Evolutionary conservation across 2,113 vertebrate species (phyloP).

Genomic region (Megalops atlanticus): DNA sequence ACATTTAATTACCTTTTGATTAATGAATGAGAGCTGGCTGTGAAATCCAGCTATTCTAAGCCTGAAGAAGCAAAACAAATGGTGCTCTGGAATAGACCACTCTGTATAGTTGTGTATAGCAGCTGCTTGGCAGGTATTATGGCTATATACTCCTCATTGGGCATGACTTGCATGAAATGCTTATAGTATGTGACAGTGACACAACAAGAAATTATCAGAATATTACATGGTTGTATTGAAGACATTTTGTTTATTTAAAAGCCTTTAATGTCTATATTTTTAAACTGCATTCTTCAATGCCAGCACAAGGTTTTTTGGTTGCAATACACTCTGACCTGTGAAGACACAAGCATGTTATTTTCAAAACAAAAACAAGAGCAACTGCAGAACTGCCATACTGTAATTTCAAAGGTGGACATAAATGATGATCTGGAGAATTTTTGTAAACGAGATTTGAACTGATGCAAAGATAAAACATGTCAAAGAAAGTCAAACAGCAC

Average conservation of each 20-base stretch:
- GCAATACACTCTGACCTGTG: no score
- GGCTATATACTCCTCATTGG: background rate
- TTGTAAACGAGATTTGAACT: background rate
- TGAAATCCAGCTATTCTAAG: slow-evolving; percentile 62
- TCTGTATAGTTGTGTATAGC: slow-evolving; percentile 31
- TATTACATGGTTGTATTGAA: no score
- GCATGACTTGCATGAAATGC: background rate
- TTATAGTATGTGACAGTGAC: no score
- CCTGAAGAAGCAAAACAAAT: slow-evolving; percentile 52
- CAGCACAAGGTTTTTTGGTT: no score
- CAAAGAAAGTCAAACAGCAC: background rate
- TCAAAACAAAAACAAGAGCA: background rate
- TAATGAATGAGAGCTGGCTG: slow-evolving; percentile 74
- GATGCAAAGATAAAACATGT: background rate
- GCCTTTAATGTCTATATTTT: no score
- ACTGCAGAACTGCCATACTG: background rate
- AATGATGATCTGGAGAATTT: background rate
- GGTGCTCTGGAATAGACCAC: slow-evolving; percentile 40
- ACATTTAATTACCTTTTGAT: slow-evolving; percentile 87
- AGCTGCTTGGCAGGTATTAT: no score
- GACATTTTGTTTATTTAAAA: no score
- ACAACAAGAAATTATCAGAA: no score
- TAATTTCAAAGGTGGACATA: background rate
- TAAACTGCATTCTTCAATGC: no score
- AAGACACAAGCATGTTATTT: no score